Base-by-base conservation (phyloP, 1,140 invertebrate species). In the Bombus superbus region DNA sequence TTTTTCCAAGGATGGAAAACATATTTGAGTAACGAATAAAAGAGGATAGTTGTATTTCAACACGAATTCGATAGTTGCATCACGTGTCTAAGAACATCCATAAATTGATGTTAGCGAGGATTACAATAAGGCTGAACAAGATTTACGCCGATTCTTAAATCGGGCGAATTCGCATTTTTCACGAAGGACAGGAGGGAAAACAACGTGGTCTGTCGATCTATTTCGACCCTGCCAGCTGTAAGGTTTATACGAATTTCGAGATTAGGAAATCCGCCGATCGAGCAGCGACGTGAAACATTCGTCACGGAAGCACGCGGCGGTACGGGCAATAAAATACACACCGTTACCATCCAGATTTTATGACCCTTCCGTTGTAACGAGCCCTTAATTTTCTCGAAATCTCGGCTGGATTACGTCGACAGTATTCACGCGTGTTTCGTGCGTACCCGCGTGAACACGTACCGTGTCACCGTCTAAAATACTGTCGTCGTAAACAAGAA, bases 331-430 rank as follows among this genome's bases (percentile, higher is more conserved):
- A 86, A 89, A 89, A 80, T 76, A 88, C 79, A 66, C 74, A 53
- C 64, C 78, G 76, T 88, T 89, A 69, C 82, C 62, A 77, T 81
- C 42, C 57, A 68, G 68, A 86, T 88, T 89, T 88, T 89, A 88
- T 22, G 75, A 42, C 35, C 47, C 40, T 73, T 47, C 74, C 64
- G 32, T 71, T 80, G 83, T 88, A 89, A 89, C 88, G 83, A 88
- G 87, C 79, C 71, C 71, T 86, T 89, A 89, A 89, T 89, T 89
- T 83, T 80, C 87, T 68, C 78, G 38, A 74, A 73, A 81, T 72
- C 73, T 71, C 38, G 9, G 42, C 78, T 59, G 68, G 79, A 68
- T 85, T 81, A 86, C 79, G 18, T 10, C 18, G 44, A 40, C 57
- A 53, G 47, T 53, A 53, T 53, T 53, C 47, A 53, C 47, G 47